phyloP scores from a whole-genome alignment of 2,888 invertebrate species.

The Drosophila affinis region DNA sequence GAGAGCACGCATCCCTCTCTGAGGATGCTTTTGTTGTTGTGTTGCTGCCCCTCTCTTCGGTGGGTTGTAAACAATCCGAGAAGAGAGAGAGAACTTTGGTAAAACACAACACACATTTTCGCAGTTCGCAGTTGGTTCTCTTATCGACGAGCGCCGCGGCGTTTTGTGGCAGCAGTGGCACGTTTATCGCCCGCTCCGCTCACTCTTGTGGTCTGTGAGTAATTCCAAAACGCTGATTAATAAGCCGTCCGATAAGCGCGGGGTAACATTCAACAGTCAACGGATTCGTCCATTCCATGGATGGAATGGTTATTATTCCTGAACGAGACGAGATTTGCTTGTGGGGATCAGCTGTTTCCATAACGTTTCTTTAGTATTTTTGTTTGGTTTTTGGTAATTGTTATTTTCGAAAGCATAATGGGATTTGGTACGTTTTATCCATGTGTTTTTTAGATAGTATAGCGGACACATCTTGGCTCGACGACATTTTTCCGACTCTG shows the following conservation, averaged over 20 bases:
- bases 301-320: neutral
- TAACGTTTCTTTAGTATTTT: too few relatives aligned
- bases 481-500: neutral
- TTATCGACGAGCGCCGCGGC: conserved; percentile 9
- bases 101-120: conserved; percentile 20
- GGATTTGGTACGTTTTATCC: too few relatives aligned
- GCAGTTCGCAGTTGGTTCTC: conserved; percentile 27
- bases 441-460: too few relatives aligned
- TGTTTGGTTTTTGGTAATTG: too few relatives aligned
- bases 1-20: conserved; percentile 10
- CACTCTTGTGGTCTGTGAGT: conserved; percentile 30
- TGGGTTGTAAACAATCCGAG: conserved; percentile 64
- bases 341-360: neutral
- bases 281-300: too few relatives aligned
- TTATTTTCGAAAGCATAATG: too few relatives aligned
- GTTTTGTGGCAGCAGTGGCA: conserved; percentile 32
- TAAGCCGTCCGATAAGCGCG: neutral
- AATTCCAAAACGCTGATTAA: conserved; percentile 30
- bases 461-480: too few relatives aligned
- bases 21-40: conserved; percentile 26
- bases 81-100: conserved; percentile 38
- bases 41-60: conserved; percentile 26
- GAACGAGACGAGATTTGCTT: neutral
- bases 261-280: neutral
- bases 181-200: conserved; percentile 30